phyloP scores from a whole-genome alignment of 2,797 vertebrate genomes.

The Hyperoplus lanceolatus region DNA sequence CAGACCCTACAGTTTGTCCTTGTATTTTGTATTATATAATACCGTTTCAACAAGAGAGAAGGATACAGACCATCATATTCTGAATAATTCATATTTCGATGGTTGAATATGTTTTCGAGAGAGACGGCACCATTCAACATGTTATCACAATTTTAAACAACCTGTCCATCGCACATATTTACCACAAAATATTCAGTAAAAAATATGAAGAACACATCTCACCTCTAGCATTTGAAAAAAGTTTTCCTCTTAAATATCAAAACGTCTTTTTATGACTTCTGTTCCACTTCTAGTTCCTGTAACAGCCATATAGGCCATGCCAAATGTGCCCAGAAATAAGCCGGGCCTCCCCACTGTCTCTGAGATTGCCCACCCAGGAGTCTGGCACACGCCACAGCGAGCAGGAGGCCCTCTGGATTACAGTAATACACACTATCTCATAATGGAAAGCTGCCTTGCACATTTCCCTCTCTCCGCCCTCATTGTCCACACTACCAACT shows the following conservation, averaged over 20 bases:
- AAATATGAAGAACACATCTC: slow-evolving; percentile 47
- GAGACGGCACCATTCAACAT: background rate
- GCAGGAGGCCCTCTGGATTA: slow-evolving; percentile 87
- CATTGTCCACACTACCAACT: slow-evolving; percentile 83
- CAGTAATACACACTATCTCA: slow-evolving; percentile 87
- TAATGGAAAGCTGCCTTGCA: slow-evolving; percentile 86
- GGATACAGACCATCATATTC: background rate
- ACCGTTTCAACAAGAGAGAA: background rate
- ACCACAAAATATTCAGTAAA: slow-evolving; percentile 11
- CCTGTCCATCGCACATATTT: slow-evolving; percentile 11
- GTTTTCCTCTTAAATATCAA: slow-evolving; percentile 68
- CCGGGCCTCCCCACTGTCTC: slow-evolving; percentile 87
- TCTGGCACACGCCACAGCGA: slow-evolving; percentile 85
- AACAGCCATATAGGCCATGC: slow-evolving; percentile 89
- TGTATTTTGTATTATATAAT: background rate
- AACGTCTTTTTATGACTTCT: slow-evolving; percentile 83
- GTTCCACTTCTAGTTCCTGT: slow-evolving; percentile 86
- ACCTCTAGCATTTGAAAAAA: slow-evolving; percentile 69
- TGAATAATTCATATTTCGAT: background rate
- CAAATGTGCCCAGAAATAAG: slow-evolving; percentile 90
- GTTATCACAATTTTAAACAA: slow-evolving; percentile 23
- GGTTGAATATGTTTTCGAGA: background rate
- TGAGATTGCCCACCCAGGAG: slow-evolving; percentile 89
- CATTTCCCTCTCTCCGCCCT: slow-evolving; percentile 82
- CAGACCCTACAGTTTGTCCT: background rate